phyloP scores from a whole-genome alignment of 1,140 invertebrate genomes.

The roundworm (Caenorhabditis elegans) region WBcel235 BX284606.5:12056501-12057000 shows the following conservation, averaged over 20 bases:
- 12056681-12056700: too few relatives aligned
- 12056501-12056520: not conserved
- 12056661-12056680: too few relatives aligned
- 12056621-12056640: too few relatives aligned
- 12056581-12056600: too few relatives aligned
- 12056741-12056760: too few relatives aligned
- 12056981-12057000: not conserved
- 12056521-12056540: not conserved
- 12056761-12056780: not conserved
- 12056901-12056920: not conserved
- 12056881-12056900: not conserved
- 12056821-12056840: not conserved
- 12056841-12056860: conserved; percentile 14
- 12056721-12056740: too few relatives aligned
- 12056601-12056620: too few relatives aligned
- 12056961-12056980: not conserved
- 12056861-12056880: conserved; percentile 27
- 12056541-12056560: not conserved
- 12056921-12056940: not conserved
- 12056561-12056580: too few relatives aligned
- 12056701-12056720: too few relatives aligned
- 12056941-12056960: conserved; percentile 25
- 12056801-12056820: not conserved
- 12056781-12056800: not conserved
- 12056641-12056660: too few relatives aligned